These are phyloP conservation scores for Epizoanthus illoricatus DNA, from an alignment of 92 coral and sea anemone species.

Conservation along the genomic window DNA sequence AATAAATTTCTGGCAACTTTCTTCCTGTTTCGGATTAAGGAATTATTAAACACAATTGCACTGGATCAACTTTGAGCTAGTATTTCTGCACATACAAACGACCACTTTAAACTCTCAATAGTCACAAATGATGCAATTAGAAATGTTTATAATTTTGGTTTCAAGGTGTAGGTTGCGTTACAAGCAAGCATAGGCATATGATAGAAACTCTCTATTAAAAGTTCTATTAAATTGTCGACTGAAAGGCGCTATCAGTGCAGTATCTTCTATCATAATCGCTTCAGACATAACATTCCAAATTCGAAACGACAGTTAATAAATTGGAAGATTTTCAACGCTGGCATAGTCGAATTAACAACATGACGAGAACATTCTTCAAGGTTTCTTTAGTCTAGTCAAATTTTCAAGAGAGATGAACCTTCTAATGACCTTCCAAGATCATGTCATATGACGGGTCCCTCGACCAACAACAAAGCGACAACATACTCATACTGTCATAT, in stretches of 20 bases:
- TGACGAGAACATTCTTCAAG: not conserved
- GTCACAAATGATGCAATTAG: constrained; percentile 10
- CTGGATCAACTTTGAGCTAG: not conserved
- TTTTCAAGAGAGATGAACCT: not conserved
- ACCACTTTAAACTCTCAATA: constrained; percentile 8
- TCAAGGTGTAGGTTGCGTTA: not conserved
- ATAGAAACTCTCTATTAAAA: not conserved
- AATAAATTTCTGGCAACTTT: not conserved
- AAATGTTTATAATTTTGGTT: not conserved
- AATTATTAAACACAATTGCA: not conserved
- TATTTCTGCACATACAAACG: not conserved
- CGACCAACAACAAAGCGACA: not conserved
- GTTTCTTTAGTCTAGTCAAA: not conserved
- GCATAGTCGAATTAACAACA: too few relatives aligned
- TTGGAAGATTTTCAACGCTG: not conserved
- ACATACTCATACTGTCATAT: too few relatives aligned
- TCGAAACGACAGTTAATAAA: not conserved
- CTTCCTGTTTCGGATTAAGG: constrained; percentile 1
- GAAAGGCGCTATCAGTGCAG: not conserved
- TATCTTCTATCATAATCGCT: not conserved
- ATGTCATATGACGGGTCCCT: not conserved
- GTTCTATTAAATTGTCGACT: not conserved
- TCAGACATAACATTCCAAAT: not conserved
- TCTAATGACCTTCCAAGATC: not conserved
- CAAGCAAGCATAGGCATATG: not conserved